Evolutionary conservation across 2,888 invertebrate genomes (phyloP), one percentile per base, ranked within the genome.

Genomic region (Archips xylosteana): DNA sequence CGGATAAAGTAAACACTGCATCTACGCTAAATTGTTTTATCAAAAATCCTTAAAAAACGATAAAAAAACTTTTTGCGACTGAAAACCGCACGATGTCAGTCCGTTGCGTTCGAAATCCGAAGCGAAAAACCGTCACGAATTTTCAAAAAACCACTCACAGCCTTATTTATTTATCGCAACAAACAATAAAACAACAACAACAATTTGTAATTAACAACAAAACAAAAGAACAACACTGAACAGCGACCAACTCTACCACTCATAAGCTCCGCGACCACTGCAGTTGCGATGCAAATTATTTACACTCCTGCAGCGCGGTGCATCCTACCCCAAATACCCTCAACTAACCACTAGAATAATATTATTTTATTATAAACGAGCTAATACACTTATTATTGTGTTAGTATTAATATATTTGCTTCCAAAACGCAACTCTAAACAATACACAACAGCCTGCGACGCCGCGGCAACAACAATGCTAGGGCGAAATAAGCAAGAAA

Each of bases 401-500:
- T 83, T 82, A 86, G 87, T 76, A 80, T 79, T 82, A 85, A 87
- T 85, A 87, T 90, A 89, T 91, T 88, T 92, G 87, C 87, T 85
- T 87, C 83, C 81, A 81, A 81, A 83, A 80, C 88, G 89, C 89
- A 88, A 88, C 81, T 89, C 92, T 90, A 94, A 94, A 94, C 94
- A 94, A 92, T 90, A 92, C 92, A 93, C 93, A 94, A 94, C 94
- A 94, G 92, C 83, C 92, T 87, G 85, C 89, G 86, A 85, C 92
- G 93, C 90, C 86, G 90, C 94, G 89, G 91, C 87, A 92, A 94
- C 95, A 95, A 95, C 94, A 95, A 95, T 95, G 94, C 95, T 94
- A 88, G 88, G 90, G 91, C 94, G 94, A 94, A 94, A 95, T 93
- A 95, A 95, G 94, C 95, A 95, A 94, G 94, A 94, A 95, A 95